A percentile compares a stretch with the other conserved stretches of the same genome.
Evolutionary conservation across 1,140 invertebrate species (phyloP).

Genomic region (Oscheius sp.): DNA sequence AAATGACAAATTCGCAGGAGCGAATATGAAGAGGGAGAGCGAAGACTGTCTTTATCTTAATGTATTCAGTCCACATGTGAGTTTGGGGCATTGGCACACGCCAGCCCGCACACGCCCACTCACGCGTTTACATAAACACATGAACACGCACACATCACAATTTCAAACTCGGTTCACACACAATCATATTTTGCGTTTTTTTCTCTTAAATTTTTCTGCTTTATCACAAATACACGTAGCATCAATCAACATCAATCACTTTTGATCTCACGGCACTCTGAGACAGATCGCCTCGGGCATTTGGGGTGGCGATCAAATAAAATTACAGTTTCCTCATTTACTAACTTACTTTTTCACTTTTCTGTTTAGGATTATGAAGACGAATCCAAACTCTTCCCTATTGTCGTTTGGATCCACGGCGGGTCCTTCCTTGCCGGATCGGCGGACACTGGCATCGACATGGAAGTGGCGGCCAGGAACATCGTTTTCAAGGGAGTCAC

Average conservation of each 20-base stretch:
- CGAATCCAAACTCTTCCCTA: constrained; percentile 75
- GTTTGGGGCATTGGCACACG: too few species aligned
- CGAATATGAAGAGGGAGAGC: constrained; percentile 63
- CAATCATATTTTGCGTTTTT: constrained; percentile 14
- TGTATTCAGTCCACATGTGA: constrained; percentile 72
- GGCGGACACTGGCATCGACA: constrained; percentile 65
- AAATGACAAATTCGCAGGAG: constrained; percentile 50
- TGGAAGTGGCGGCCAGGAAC: constrained; percentile 51
- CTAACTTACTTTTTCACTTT: constrained; percentile 24
- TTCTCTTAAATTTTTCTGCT: too few species aligned
- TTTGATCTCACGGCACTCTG: too few species aligned
- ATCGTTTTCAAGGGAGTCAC: constrained; percentile 79
- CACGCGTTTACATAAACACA: too few species aligned
- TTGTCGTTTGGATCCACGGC: constrained; percentile 95
- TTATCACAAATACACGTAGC: too few species aligned
- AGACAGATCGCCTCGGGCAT: too few species aligned
- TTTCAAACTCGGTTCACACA: too few species aligned
- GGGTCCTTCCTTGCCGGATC: constrained; percentile 89
- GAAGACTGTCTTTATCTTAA: constrained; percentile 95
- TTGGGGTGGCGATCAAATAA: too few species aligned
- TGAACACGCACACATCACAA: too few species aligned
- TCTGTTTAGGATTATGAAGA: constrained; percentile 62
- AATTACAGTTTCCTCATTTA: too few species aligned
- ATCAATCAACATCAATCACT: too few species aligned
- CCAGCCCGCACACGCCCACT: too few species aligned